These are phyloP conservation scores for Aplodontia rufa DNA, from an alignment of 2,113 vertebrate genomes.

Conservation along the genomic window DNA sequence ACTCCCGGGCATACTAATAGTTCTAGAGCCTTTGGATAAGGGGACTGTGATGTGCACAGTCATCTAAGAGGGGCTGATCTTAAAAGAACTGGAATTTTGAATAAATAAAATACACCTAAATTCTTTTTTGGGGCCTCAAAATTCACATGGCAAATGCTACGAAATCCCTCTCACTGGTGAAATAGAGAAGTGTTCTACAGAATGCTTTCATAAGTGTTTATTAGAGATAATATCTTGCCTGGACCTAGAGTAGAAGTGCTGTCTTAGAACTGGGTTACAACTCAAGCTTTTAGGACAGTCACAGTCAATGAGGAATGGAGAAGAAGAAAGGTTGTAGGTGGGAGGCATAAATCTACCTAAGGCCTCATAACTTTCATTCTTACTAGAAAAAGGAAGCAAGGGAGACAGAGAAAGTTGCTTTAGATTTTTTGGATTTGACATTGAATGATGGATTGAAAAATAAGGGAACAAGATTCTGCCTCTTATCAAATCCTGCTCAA, in stretches of 20 bases:
- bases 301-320: not conserved
- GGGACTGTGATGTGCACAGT: not conserved
- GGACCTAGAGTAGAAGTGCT: not conserved
- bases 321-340: fast-evolving
- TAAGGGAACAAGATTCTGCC: not conserved
- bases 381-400: not conserved
- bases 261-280: not conserved
- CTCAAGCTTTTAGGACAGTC: constrained; percentile 1
- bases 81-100: not conserved
- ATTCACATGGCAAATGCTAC: too few relatives aligned
- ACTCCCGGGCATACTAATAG: not conserved
- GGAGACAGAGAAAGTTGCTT: not conserved
- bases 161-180: too few relatives aligned
- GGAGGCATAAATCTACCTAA: not conserved
- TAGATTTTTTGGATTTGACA: constrained; percentile 13
- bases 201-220: constrained; percentile 25
- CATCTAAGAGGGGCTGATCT: not conserved
- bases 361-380: not conserved
- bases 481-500: not conserved
- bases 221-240: not conserved
- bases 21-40: not conserved
- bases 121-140: not conserved
- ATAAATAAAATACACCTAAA: constrained; percentile 27
- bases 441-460: not conserved
- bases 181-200: too few relatives aligned